phyloP scores from a whole-genome alignment of 2,888 invertebrate genomes.

The Metacarcinus magister region DNA sequence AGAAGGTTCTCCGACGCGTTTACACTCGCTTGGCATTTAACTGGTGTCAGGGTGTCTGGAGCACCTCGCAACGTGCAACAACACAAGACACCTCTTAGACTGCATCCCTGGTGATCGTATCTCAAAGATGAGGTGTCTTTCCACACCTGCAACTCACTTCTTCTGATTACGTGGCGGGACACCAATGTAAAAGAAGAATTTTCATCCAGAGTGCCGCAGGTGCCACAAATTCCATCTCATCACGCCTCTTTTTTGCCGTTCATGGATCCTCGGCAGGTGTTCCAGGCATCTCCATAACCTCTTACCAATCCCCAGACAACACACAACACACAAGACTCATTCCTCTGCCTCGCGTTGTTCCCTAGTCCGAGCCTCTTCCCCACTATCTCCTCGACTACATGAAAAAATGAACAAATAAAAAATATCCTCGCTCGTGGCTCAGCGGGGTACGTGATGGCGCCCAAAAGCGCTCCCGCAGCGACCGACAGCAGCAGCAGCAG shows the following conservation, averaged over 20 bases:
- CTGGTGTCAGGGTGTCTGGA: background rate
- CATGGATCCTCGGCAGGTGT: background rate
- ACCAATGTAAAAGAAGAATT: background rate
- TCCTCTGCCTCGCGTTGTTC: background rate
- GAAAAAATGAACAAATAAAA: background rate
- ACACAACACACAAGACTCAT: background rate
- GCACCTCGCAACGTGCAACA: background rate
- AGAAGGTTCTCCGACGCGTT: background rate
- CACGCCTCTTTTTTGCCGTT: background rate
- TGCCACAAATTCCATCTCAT: background rate
- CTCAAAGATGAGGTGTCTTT: background rate
- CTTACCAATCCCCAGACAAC: background rate
- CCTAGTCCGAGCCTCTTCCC: background rate
- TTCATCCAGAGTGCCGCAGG: background rate
- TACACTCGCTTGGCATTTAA: slow-evolving; percentile 26
- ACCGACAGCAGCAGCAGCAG: background rate
- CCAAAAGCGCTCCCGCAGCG: background rate
- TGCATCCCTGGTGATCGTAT: background rate
- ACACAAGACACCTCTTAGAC: background rate
- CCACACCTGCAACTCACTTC: background rate
- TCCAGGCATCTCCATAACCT: background rate
- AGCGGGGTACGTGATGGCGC: slow-evolving; percentile 4
- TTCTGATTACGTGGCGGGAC: background rate
- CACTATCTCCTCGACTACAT: background rate
- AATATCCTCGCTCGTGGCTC: background rate